Percentiles rank a stretch among this genome's conserved stretches.
Conservation (phyloP, 2,797 vertebrate species). For the Naso thynnoides region DNA sequence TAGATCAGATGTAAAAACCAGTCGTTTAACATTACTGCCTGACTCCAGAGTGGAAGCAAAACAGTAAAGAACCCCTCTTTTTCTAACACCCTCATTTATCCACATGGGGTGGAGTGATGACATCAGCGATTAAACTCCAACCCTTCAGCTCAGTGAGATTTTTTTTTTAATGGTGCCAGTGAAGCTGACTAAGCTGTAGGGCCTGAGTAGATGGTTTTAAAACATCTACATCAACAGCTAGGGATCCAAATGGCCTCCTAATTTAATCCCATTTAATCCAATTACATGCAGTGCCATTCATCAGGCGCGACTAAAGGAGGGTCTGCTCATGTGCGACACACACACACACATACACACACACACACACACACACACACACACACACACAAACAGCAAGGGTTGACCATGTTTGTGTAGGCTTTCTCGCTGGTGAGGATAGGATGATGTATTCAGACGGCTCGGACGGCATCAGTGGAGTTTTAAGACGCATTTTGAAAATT, state of each 20-base stretch:
- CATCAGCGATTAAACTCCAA: conserved; percentile 43
- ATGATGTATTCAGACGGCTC: conserved; percentile 7
- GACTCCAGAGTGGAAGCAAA: not conserved
- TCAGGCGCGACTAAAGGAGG: conserved; percentile 21
- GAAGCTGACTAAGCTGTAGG: conserved; percentile 38
- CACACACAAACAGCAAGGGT: not conserved
- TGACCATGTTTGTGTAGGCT: conserved; percentile 3
- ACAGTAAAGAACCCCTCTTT: not conserved
- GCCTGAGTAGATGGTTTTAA: conserved; percentile 50
- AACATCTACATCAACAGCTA: conserved; percentile 69
- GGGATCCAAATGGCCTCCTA: conserved; percentile 60
- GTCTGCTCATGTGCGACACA: conserved; percentile 4
- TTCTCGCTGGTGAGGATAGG: conserved; percentile 3
- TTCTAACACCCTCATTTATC: conserved; percentile 35
- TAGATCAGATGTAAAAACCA: conserved; percentile 22
- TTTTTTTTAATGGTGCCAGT: conserved; percentile 26
- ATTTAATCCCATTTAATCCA: conserved; percentile 77
- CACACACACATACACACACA: not conserved
- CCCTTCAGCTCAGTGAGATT: conserved; percentile 26
- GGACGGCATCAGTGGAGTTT: conserved; percentile 8
- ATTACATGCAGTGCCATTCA: conserved; percentile 67
- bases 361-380: too few species aligned
- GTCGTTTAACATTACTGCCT: conserved; percentile 32
- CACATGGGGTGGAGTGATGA: conserved; percentile 8
- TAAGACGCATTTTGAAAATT: conserved; percentile 8